phyloP scores from a whole-genome alignment of 30 jellyfish, hydroid and myxozoan genomes.

The Catostylus mosaicus region DNA sequence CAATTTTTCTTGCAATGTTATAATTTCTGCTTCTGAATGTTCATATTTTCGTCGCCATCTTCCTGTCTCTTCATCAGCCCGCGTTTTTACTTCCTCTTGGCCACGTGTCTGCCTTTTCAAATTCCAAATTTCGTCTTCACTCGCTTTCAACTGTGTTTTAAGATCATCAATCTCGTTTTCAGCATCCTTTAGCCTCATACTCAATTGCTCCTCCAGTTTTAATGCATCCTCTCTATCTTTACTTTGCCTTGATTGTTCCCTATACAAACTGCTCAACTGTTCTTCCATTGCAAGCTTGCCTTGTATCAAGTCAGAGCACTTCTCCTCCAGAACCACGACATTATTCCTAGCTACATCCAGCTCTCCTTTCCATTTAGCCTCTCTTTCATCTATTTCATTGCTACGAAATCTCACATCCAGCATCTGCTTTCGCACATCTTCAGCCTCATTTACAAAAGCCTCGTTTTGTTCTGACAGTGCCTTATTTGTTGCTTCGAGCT shows the following conservation, averaged over 20 bases:
- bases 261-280: conserved; percentile 2
- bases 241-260: conserved; percentile 14
- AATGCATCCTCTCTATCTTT: conserved; percentile 14
- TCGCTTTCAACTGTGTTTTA: conserved; percentile 16
- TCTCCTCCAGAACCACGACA: conserved; percentile 39
- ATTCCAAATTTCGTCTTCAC: conserved; percentile 58
- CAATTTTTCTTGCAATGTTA: conserved; percentile 45
- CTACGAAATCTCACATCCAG: conserved; percentile 38
- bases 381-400: conserved; percentile 55
- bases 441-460: conserved; percentile 65
- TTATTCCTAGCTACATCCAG: conserved; percentile 44
- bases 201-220: conserved; percentile 20
- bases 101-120: conserved; percentile 25
- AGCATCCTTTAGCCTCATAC: conserved; percentile 29
- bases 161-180: conserved; percentile 35
- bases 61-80: conserved; percentile 42
- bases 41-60: conserved; percentile 38
- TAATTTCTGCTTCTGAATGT: conserved; percentile 18
- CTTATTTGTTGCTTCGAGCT: conserved; percentile 57
- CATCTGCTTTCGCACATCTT: conserved; percentile 40
- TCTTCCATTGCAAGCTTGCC: conserved; percentile 13
- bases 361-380: conserved; percentile 46
- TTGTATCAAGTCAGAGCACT: conserved; percentile 31
- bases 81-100: conserved; percentile 28
- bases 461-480: conserved; percentile 64